Evolutionary conservation across 2,888 invertebrate species (phyloP).

Genomic region (Agrotis clavis): DNA sequence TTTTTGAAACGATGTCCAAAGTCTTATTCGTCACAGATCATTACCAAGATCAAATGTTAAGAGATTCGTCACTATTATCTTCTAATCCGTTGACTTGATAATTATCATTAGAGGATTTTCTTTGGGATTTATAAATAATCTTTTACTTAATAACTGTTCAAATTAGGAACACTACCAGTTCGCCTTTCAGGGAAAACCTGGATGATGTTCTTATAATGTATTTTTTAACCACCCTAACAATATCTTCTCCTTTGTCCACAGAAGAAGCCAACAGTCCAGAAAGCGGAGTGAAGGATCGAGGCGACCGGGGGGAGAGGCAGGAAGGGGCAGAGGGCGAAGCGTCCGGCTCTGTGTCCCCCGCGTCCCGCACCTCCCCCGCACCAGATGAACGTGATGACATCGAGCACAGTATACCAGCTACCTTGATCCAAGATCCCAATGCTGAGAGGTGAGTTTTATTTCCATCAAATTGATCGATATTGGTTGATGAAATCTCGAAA

Average conservation of each 20-base stretch:
- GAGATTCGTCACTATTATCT: slow-evolving; percentile 2
- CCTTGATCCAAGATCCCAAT: slow-evolving; percentile 90
- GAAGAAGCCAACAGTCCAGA: slow-evolving; percentile 92
- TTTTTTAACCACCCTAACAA: slow-evolving; percentile 26
- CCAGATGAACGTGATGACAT: slow-evolving; percentile 89
- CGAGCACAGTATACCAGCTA: slow-evolving; percentile 91
- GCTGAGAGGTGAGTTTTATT: slow-evolving; percentile 85
- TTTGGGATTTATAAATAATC: not conserved
- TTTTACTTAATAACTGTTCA: not conserved
- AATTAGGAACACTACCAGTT: too few species aligned
- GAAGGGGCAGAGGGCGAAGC: slow-evolving; percentile 87
- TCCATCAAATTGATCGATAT: too few species aligned
- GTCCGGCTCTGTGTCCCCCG: slow-evolving; percentile 84
- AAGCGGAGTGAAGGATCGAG: slow-evolving; percentile 91
- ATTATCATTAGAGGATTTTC: not conserved
- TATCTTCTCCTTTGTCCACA: slow-evolving; percentile 78
- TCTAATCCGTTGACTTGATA: not conserved
- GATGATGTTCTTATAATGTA: too few species aligned
- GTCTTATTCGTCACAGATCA: not conserved
- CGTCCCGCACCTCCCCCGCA: slow-evolving; percentile 81
- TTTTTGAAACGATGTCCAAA: not conserved
- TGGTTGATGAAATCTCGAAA: not conserved
- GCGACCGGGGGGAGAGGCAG: slow-evolving; percentile 87
- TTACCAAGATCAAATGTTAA: not conserved
- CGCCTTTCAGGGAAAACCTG: too few species aligned